A percentile compares a stretch with the other conserved stretches of the same genome.
These are phyloP conservation scores for Phocoena phocoena DNA, from an alignment of 2,113 vertebrate species.

Conservation along the genomic window DNA sequence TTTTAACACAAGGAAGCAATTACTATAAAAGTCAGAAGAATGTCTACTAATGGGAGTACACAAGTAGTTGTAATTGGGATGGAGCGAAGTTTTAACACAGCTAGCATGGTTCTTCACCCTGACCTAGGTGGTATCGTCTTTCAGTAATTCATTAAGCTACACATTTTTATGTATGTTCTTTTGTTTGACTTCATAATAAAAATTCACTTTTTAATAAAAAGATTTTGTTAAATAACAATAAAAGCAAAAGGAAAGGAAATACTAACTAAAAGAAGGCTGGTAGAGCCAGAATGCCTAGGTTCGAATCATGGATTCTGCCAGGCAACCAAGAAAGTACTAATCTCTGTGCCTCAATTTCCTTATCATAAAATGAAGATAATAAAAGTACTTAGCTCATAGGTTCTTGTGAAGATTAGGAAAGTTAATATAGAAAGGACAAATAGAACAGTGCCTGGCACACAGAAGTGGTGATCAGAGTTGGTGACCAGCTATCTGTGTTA, in stretches of 20 bases:
- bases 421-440: background rate
- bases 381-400: background rate
- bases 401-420: background rate
- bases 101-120: background rate
- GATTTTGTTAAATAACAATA: background rate
- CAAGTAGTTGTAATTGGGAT: background rate
- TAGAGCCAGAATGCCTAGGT: background rate
- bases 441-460: background rate
- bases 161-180: background rate
- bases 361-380: background rate
- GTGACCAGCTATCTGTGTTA: background rate
- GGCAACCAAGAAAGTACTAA: background rate
- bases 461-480: background rate
- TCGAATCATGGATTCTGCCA: background rate
- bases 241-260: background rate
- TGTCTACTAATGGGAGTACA: background rate
- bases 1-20: background rate
- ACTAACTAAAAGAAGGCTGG: constrained; percentile 15
- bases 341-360: background rate
- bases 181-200: constrained; percentile 32
- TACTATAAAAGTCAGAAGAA: constrained; percentile 5
- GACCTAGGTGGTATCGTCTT: background rate
- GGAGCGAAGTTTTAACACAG: background rate
- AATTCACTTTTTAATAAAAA: background rate
- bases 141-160: background rate